Conservation (phyloP, 2,113 vertebrate species). For the Larimichthys crocea region DNA sequence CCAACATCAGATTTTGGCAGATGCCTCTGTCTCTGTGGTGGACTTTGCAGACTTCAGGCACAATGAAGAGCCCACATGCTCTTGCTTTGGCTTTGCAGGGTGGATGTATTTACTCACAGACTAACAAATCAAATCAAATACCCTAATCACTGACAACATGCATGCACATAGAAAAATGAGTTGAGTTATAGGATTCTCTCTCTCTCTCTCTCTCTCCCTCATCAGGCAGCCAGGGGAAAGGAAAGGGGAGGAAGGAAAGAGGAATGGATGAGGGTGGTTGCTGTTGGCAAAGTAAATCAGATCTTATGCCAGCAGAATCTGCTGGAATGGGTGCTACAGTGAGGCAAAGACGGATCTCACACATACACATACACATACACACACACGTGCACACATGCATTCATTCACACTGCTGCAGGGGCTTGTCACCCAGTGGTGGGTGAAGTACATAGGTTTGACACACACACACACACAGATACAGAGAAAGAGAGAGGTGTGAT, state of each 20-base stretch:
- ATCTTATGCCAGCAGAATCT: conserved; percentile 75
- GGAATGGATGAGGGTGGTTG: conserved; percentile 60
- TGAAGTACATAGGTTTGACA: conserved; percentile 59
- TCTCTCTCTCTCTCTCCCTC: conserved; percentile 35
- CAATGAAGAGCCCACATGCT: conserved; percentile 13
- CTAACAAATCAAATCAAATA: conserved; percentile 24
- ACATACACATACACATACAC: conserved; percentile 4
- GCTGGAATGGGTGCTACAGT: conserved; percentile 75
- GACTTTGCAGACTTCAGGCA: conserved; percentile 23
- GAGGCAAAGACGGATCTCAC: conserved; percentile 36
- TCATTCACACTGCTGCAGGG: conserved; percentile 63
- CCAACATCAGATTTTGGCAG: background rate
- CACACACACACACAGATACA: conserved; percentile 45
- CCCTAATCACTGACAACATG: conserved; percentile 46
- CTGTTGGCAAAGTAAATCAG: conserved; percentile 64
- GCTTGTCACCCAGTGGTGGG: conserved; percentile 62
- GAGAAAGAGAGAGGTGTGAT: conserved; percentile 12
- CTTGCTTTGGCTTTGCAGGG: conserved; percentile 3
- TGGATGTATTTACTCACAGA: conserved; percentile 29
- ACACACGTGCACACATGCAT: conserved; percentile 28
- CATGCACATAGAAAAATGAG: conserved; percentile 49
- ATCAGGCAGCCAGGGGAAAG: conserved; percentile 38
- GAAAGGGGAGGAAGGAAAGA: conserved; percentile 23
- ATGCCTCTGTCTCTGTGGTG: conserved; percentile 14
- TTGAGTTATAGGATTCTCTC: conserved; percentile 33